These are phyloP conservation scores for Ectropis grisescens DNA, from an alignment of 1,140 invertebrate genomes.

Conservation along the genomic window DNA sequence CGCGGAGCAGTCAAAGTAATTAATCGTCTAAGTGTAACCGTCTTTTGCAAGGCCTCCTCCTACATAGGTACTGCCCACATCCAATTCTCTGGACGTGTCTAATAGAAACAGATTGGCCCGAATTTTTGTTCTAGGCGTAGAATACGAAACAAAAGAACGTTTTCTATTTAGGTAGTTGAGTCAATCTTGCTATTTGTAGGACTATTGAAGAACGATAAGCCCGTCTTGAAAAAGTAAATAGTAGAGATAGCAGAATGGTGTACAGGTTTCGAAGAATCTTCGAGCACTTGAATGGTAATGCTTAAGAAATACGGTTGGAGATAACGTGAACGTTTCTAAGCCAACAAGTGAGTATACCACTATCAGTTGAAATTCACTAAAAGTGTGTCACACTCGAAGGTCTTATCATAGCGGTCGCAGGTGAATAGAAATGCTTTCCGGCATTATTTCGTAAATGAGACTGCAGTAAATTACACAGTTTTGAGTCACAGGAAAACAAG, in stretches of 20 bases:
- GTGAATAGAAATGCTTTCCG: slow-evolving; percentile 15
- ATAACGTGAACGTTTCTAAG: slow-evolving; percentile 4
- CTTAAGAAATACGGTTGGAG: slow-evolving; percentile 2
- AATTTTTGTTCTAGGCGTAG: slow-evolving; percentile 15
- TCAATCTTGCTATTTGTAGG: too few species aligned
- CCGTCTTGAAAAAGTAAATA: neutral
- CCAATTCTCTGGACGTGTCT: slow-evolving; percentile 35
- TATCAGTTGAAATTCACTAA: slow-evolving; percentile 22
- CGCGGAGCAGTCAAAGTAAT: slow-evolving; percentile 12
- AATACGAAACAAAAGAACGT: too few species aligned
- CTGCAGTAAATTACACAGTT: slow-evolving; percentile 10
- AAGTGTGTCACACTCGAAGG: slow-evolving; percentile 31
- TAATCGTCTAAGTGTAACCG: slow-evolving; percentile 44
- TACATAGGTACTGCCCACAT: slow-evolving; percentile 55
- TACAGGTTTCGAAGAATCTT: too few species aligned
- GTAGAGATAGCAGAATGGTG: slow-evolving; percentile 2
- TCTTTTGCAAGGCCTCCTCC: slow-evolving; percentile 52
- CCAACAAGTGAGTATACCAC: slow-evolving; percentile 16
- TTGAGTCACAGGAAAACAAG: too few species aligned
- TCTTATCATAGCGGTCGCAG: slow-evolving; percentile 18
- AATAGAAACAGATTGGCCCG: slow-evolving; percentile 27
- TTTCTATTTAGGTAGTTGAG: too few species aligned
- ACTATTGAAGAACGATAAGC: too few species aligned
- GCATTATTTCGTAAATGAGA: neutral
- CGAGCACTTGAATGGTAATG: neutral